Conservation (phyloP, 2,113 vertebrate species). For the Bubo bubo region DNA sequence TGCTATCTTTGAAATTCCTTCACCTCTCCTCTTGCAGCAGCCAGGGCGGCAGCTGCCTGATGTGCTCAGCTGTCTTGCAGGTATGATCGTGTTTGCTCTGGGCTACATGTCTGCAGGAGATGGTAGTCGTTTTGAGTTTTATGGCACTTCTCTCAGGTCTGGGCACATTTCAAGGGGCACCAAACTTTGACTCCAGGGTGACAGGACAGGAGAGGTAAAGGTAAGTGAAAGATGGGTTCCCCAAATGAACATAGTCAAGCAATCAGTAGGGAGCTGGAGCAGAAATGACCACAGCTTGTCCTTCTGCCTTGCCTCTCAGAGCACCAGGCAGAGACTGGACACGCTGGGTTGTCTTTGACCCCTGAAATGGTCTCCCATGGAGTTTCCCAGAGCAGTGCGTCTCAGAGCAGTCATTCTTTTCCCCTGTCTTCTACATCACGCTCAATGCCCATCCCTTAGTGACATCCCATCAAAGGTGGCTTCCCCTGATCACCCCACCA, state of each 20-base stretch:
- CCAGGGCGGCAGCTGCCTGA: background rate
- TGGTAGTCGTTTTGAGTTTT: background rate
- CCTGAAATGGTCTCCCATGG: background rate
- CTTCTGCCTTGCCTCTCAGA: background rate
- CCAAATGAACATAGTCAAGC: background rate
- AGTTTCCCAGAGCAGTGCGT: background rate
- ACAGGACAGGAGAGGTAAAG: background rate
- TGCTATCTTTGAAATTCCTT: conserved; percentile 2
- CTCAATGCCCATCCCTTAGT: background rate
- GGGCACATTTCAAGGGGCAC: background rate
- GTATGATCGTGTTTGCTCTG: background rate
- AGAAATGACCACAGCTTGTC: background rate
- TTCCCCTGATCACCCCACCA: background rate
- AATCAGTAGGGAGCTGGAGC: background rate
- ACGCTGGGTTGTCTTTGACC: background rate
- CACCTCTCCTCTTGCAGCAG: background rate
- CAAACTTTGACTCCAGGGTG: background rate
- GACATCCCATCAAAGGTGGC: background rate
- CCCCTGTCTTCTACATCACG: background rate
- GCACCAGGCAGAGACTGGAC: background rate
- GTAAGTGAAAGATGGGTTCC: background rate
- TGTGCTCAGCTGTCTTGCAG: background rate
- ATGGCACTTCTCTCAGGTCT: background rate
- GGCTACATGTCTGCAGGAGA: rapidly evolving
- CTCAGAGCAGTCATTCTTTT: background rate